A percentile compares a stretch with the other conserved stretches of the same genome.
Evolutionary conservation across 2,888 invertebrate genomes (phyloP).

Genomic region (Coenonympha arcania): DNA sequence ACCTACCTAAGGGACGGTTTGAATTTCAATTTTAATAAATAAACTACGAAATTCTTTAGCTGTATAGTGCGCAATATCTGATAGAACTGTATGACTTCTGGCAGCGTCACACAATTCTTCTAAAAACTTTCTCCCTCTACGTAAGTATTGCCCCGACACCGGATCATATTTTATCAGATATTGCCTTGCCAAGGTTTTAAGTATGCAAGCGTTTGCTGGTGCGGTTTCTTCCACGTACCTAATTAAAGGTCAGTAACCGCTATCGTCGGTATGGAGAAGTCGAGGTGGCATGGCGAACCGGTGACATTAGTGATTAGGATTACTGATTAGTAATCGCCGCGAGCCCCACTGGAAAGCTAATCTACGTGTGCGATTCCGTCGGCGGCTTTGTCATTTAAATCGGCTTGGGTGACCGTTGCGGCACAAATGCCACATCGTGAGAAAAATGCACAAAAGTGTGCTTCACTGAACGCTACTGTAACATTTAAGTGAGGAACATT

Average conservation of each 20-base stretch:
- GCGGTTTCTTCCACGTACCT: background rate
- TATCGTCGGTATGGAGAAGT: background rate
- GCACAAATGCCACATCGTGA: no score
- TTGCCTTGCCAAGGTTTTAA: no score
- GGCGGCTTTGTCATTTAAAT: slow-evolving; percentile 22
- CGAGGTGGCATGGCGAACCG: slow-evolving; percentile 7
- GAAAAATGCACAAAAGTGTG: slow-evolving; percentile 3
- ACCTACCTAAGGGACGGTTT: no score
- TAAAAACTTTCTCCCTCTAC: no score
- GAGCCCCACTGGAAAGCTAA: slow-evolving; percentile 13
- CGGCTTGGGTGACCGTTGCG: background rate
- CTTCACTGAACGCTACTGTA: background rate
- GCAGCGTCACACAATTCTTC: no score
- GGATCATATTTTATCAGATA: no score
- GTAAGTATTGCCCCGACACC: no score
- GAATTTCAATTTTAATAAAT: no score
- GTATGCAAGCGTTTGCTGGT: no score
- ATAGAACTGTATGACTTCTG: no score
- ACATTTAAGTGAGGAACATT: background rate
- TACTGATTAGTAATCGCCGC: slow-evolving; percentile 19
- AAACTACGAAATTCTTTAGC: no score
- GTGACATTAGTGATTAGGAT: slow-evolving; percentile 17
- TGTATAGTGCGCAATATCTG: no score
- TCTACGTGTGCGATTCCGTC: slow-evolving; percentile 14
- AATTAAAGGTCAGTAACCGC: background rate